Evolutionary conservation across 2,113 vertebrate genomes (phyloP), one percentile per base, ranked within the genome.

Genomic region (Vireo altiloquus): DNA sequence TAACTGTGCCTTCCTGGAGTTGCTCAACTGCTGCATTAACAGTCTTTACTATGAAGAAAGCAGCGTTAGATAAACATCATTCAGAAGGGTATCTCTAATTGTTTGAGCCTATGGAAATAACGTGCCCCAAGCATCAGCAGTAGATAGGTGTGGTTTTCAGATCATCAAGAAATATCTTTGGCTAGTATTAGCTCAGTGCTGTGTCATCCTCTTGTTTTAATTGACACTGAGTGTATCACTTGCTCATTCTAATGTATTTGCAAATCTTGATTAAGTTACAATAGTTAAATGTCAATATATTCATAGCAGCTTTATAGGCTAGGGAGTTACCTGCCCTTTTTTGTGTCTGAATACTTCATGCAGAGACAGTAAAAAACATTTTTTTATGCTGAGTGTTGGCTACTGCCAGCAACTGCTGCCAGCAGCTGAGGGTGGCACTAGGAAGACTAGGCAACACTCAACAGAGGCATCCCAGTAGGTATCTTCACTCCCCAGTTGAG

Each of bases 21-120:
- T 97, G 93, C 95, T 97, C 92, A 96, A 90, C 96, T 89, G 95
- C 94, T 92, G 87, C 79, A 87, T 91, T 94, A 88, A 95, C 89
- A 94, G 71, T 56, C 95, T 94, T 91, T 92, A 83, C 95, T 95
- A 93, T 82, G 94, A 97, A 96, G 94, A 95, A 92, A 74, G 71
- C 91, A 79, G 83, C 6, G 3, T 95, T 96, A 97, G 97, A 96
- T 96, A 97, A 95, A 94, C 92, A 94, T 95, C 89, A 93, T 90
- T 96, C 92, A 83, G 86, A 95, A 90, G 95, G 87, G 63, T 92
- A 91, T 81, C 76, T 95, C 83, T 92, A 81, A 93, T 82, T 93
- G 92, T 92, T 93, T 89, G 56, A 91, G 69, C 59, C 89, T 86
- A 54, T 77, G 92, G 75, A 90, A 93, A 81, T 95, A 42, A 82